Percentiles rank a stretch among this genome's conserved stretches.
phyloP scores from a whole-genome alignment of 2,113 vertebrate genomes.

The Phrynosoma platyrhinos region DNA sequence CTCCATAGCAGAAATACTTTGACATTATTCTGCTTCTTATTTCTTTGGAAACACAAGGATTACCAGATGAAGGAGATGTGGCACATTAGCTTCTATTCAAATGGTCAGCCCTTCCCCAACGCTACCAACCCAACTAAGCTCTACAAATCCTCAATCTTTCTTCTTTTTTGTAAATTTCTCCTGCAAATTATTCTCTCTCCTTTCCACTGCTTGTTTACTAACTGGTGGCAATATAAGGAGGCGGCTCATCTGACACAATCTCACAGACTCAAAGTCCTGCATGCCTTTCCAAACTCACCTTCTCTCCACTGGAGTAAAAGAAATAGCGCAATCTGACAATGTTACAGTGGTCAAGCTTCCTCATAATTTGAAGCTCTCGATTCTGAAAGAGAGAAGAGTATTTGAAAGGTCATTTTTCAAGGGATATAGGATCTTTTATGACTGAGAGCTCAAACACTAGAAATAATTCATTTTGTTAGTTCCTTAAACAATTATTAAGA shows the following conservation, averaged over 20 bases:
- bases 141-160: neutral
- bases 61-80: neutral
- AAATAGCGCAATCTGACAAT: conserved; percentile 99
- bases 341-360: conserved; percentile 99
- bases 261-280: neutral
- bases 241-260: neutral
- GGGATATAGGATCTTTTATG: neutral
- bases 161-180: neutral
- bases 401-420: conserved; percentile 42
- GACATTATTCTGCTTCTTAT: neutral
- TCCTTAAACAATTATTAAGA: no score
- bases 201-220: neutral
- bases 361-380: conserved; percentile 99
- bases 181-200: neutral
- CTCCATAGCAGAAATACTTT: neutral
- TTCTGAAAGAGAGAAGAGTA: conserved; percentile 83
- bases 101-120: neutral
- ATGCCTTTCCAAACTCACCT: conserved; percentile 81
- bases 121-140: no score
- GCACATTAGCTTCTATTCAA: neutral
- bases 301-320: conserved; percentile 99
- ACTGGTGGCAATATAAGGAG: neutral
- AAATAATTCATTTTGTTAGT: neutral
- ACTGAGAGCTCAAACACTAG: neutral
- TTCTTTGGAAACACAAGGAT: neutral